Conservation (phyloP, 2,797 vertebrate species). For the Potorous gilbertii region DNA sequence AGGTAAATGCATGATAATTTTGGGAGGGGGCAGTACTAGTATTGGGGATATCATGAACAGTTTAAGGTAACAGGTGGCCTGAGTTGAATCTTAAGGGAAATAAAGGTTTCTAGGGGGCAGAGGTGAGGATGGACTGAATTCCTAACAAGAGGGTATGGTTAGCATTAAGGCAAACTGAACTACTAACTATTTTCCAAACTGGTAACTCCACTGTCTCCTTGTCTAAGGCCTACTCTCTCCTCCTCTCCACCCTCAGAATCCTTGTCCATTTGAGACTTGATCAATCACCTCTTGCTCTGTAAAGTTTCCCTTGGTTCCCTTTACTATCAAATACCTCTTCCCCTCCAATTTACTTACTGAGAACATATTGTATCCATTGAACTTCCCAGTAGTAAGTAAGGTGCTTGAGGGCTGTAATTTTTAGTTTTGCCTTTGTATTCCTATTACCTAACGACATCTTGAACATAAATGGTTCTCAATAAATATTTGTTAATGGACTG, state of each 20-base stretch:
- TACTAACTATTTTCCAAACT: not conserved
- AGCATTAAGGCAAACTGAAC: not conserved
- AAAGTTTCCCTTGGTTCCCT: not conserved
- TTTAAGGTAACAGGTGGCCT: not conserved
- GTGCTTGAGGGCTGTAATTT: not conserved
- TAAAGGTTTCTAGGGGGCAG: not conserved
- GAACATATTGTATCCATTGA: not conserved
- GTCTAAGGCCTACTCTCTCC: not conserved
- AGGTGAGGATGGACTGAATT: not conserved
- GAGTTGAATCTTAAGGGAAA: not conserved
- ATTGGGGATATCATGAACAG: not conserved
- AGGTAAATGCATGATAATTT: not conserved
- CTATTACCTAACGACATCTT: not conserved
- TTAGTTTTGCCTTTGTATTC: not conserved
- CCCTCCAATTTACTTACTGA: not conserved
- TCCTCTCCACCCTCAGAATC: not conserved
- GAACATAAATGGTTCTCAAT: not conserved
- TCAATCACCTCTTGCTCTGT: not conserved
- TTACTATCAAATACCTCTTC: not conserved
- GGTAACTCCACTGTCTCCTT: not conserved
- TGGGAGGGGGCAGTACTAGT: not conserved
- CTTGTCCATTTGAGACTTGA: not conserved
- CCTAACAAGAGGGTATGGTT: not conserved
- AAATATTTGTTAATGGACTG: not conserved
- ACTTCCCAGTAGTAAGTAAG: not conserved